Conservation (phyloP, 2,888 invertebrate species). For the Lydus trimaculatus region DNA sequence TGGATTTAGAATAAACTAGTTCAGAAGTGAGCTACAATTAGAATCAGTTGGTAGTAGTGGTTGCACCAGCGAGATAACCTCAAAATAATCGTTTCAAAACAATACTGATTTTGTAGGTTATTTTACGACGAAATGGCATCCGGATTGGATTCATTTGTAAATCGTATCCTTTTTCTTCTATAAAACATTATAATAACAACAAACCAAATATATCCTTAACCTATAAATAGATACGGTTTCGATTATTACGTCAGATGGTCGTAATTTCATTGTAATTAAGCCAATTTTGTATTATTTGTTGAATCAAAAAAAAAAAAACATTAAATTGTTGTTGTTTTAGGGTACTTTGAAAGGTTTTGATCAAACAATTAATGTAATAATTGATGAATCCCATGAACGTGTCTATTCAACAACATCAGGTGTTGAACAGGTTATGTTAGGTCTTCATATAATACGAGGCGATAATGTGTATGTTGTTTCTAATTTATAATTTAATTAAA, state of each 20-base stretch:
- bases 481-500: neutral
- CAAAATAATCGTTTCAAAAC: neutral
- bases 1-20: too few relatives aligned
- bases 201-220: slow-evolving; percentile 32
- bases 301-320: too few relatives aligned
- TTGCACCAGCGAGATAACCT: neutral
- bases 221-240: slow-evolving; percentile 78
- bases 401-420: slow-evolving; percentile 95
- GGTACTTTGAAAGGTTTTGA: slow-evolving; percentile 98
- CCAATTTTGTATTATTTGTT: too few relatives aligned
- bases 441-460: slow-evolving; percentile 96
- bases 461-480: slow-evolving; percentile 87
- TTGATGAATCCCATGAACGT: slow-evolving; percentile 98
- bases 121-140: slow-evolving; percentile 71
- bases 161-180: slow-evolving; percentile 76
- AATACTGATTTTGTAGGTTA: neutral
- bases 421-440: slow-evolving; percentile 94
- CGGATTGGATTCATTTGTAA: slow-evolving; percentile 85
- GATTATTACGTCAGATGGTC: slow-evolving; percentile 94
- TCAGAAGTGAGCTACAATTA: too few relatives aligned
- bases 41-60: neutral
- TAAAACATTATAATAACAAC: slow-evolving; percentile 9
- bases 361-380: slow-evolving; percentile 97
- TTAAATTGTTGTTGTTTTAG: too few relatives aligned
- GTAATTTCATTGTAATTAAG: slow-evolving; percentile 85